Evolutionary conservation across 2,113 vertebrate species (phyloP).

Genomic region (Prunella fulvescens): DNA sequence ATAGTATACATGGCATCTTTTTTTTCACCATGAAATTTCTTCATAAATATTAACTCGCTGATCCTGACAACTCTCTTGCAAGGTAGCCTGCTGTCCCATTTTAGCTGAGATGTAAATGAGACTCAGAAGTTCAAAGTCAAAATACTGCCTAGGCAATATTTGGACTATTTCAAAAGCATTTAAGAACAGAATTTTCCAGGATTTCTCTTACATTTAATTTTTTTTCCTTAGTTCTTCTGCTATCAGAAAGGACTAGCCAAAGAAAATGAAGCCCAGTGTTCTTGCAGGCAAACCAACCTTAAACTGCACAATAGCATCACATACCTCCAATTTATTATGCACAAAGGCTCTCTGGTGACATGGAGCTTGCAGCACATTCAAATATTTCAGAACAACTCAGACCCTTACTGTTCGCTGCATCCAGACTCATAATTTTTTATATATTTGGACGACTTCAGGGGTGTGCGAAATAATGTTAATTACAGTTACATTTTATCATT

Average conservation of each 20-base stretch:
- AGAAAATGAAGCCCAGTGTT: not conserved
- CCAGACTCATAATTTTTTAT: not conserved
- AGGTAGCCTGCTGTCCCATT: not conserved
- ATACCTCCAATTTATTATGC: not conserved
- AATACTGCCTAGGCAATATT: not conserved
- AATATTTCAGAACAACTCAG: not conserved
- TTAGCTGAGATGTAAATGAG: not conserved
- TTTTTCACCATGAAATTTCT: not conserved
- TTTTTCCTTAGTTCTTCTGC: not conserved
- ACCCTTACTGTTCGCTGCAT: fast-evolving
- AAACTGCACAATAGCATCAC: not conserved
- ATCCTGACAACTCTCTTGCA: conserved; percentile 16
- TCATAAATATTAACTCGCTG: conserved; percentile 16
- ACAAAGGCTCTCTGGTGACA: not conserved
- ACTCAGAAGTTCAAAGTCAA: not conserved
- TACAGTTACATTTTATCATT: not conserved
- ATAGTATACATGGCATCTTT: conserved; percentile 4
- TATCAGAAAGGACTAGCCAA: not conserved
- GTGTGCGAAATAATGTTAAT: not conserved
- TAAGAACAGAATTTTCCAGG: not conserved
- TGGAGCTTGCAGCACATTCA: not conserved
- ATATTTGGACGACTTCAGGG: not conserved
- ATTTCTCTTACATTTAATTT: not conserved
- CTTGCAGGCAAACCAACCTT: not conserved
- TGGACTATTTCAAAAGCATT: not conserved